These are phyloP conservation scores for Clinocottus analis DNA, from an alignment of 2,113 vertebrate species.

Conservation along the genomic window DNA sequence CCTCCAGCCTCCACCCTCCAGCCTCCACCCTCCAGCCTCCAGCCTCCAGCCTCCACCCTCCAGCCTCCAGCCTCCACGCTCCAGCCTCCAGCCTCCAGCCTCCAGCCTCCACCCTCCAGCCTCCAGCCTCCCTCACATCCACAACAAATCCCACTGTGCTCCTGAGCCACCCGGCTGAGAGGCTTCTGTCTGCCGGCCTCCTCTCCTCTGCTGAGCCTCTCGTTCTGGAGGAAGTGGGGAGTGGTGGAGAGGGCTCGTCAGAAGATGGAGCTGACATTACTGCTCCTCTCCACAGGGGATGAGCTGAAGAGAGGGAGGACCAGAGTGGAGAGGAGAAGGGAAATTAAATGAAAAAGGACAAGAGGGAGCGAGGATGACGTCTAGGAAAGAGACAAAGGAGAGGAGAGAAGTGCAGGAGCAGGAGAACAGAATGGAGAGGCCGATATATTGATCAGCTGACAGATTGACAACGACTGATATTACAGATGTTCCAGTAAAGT, in stretches of 20 bases:
- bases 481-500: conserved; percentile 19
- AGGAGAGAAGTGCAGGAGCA: conserved; percentile 14
- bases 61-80: too few relatives aligned
- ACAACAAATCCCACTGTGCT: conserved; percentile 17
- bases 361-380: conserved; percentile 3
- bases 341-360: background rate
- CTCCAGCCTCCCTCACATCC: too few relatives aligned
- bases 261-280: conserved; percentile 32
- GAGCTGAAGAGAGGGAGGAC: conserved; percentile 9
- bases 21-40: too few relatives aligned
- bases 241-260: conserved; percentile 35
- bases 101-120: too few relatives aligned
- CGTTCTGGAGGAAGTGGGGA: conserved; percentile 1
- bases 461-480: conserved; percentile 21
- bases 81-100: too few relatives aligned
- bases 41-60: too few relatives aligned
- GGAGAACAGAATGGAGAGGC: conserved; percentile 27
- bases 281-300: conserved; percentile 32
- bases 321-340: background rate
- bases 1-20: too few relatives aligned
- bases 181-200: conserved; percentile 29
- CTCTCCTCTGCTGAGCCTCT: conserved; percentile 41
- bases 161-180: conserved; percentile 28
- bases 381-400: background rate
- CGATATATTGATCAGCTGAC: conserved; percentile 30